Percentiles rank a stretch among this genome's conserved stretches.
Conservation (phyloP, 2,888 invertebrate genomes). For the Rapana venosa region DNA sequence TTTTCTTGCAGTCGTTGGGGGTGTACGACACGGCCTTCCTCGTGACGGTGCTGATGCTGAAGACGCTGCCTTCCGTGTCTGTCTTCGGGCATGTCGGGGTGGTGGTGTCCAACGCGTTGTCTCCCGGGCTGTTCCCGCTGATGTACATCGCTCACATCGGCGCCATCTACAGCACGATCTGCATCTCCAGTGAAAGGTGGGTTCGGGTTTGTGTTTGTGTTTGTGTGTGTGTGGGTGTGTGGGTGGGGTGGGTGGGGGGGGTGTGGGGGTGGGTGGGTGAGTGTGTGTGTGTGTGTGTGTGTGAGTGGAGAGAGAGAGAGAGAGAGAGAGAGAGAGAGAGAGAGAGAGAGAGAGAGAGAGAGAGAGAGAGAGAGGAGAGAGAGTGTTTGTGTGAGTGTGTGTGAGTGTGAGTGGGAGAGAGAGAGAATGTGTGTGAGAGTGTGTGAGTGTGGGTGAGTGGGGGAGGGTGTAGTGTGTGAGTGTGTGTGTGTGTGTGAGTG, state of each 20-base stretch:
- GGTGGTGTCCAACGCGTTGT: slow-evolving; percentile 45
- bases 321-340: too few relatives aligned
- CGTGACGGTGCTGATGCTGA: slow-evolving; percentile 38
- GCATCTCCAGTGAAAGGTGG: slow-evolving; percentile 46
- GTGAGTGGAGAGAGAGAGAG: background rate
- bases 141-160: slow-evolving; percentile 45
- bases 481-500: background rate
- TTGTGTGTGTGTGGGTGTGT: slow-evolving; percentile 3
- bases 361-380: too few relatives aligned
- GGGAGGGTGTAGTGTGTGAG: background rate
- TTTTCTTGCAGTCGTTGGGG: slow-evolving; percentile 44
- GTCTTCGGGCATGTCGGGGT: slow-evolving; percentile 43
- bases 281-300: background rate
- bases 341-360: too few relatives aligned
- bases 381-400: background rate
- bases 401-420: background rate
- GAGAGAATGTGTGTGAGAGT: background rate
- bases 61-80: slow-evolving; percentile 44
- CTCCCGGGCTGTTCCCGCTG: slow-evolving; percentile 43
- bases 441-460: background rate
- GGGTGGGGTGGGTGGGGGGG: background rate
- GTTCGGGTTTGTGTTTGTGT: background rate
- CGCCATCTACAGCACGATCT: slow-evolving; percentile 47
- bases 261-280: background rate
- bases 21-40: slow-evolving; percentile 47